These are phyloP conservation scores for Peromyscus californicus DNA, from an alignment of 2,113 vertebrate genomes.

Conservation along the genomic window DNA sequence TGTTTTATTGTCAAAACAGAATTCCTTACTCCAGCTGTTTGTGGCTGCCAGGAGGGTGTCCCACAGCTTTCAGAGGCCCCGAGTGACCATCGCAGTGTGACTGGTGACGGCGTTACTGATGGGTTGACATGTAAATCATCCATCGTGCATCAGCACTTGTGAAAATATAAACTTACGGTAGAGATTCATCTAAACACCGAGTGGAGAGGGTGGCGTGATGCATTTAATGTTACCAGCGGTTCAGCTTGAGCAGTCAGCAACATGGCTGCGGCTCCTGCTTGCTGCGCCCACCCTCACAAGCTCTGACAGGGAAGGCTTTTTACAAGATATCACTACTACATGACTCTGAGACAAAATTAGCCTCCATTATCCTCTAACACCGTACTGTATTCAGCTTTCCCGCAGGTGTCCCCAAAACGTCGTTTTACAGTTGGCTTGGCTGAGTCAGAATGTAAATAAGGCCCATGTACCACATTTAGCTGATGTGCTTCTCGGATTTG, in stretches of 20 bases:
- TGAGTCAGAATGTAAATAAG: slow-evolving; percentile 28
- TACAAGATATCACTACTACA: neutral
- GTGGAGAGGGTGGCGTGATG: neutral
- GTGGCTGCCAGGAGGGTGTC: neutral
- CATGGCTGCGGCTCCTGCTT: neutral
- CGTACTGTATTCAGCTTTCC: neutral
- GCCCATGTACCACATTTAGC: neutral
- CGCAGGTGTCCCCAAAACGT: slow-evolving; percentile 29
- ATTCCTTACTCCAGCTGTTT: neutral
- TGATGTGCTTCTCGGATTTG: neutral
- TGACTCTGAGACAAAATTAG: neutral
- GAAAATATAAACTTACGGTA: neutral
- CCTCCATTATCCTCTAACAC: neutral
- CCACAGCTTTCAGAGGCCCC: neutral
- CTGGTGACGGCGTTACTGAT: neutral
- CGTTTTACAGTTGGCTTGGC: neutral
- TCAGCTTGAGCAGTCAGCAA: neutral
- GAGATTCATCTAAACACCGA: neutral
- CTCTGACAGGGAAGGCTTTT: neutral
- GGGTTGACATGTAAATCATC: neutral
- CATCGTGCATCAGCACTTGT: neutral
- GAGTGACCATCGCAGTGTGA: neutral
- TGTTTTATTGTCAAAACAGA: slow-evolving; percentile 24
- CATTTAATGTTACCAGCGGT: neutral
- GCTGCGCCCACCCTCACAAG: neutral